Conservation (phyloP, 2,888 invertebrate genomes). For the Drosophila subsilvestris region DNA sequence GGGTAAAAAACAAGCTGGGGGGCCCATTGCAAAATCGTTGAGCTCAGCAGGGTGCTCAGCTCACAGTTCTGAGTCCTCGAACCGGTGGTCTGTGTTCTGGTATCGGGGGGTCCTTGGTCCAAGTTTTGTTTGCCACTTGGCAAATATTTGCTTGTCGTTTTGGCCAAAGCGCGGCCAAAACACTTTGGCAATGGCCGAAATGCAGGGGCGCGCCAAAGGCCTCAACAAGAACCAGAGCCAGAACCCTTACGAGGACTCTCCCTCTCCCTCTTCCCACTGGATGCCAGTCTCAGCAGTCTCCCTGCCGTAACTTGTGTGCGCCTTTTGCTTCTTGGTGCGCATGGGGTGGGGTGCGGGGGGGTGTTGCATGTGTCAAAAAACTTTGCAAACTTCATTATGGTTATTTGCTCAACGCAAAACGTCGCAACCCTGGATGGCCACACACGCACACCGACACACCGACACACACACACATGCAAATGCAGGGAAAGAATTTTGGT, state of each 20-base stretch:
- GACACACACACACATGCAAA: constrained; percentile 64
- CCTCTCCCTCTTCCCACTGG: neutral
- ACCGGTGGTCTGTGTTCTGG: neutral
- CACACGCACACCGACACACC: constrained; percentile 26
- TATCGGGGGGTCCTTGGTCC: constrained; percentile 28
- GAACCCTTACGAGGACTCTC: neutral
- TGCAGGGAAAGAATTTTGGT: constrained; percentile 54
- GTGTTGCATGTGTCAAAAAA: constrained; percentile 71
- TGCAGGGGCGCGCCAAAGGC: constrained; percentile 30
- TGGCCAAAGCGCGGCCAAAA: constrained; percentile 54
- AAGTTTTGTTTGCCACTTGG: constrained; percentile 76
- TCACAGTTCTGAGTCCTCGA: constrained; percentile 2
- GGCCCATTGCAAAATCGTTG: constrained; percentile 48
- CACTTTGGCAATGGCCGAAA: constrained; percentile 60
- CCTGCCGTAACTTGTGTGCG: neutral
- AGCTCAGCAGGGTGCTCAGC: constrained; percentile 59
- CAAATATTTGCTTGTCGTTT: constrained; percentile 73
- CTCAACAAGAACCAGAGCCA: neutral
- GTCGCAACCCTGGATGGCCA: constrained; percentile 22
- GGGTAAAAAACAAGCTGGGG: constrained; percentile 26
- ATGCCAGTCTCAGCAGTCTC: neutral
- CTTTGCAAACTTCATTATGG: constrained; percentile 75
- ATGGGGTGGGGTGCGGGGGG: neutral
- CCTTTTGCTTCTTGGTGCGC: constrained; percentile 9
- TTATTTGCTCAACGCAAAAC: constrained; percentile 59